Evolutionary conservation across 2,113 vertebrate species (phyloP).

Genomic region (Phylloscopus trochiloides): DNA sequence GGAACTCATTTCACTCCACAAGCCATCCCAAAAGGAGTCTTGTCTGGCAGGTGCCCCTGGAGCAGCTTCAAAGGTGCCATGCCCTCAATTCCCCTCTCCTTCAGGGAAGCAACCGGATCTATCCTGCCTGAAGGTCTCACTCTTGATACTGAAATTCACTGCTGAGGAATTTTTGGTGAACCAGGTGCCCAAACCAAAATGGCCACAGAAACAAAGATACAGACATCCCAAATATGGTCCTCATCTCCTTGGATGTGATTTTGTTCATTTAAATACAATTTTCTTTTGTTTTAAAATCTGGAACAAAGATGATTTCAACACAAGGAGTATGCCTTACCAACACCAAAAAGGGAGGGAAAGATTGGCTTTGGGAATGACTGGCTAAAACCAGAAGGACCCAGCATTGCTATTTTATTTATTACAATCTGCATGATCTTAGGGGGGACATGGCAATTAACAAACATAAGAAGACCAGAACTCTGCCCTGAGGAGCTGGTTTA

Average conservation of each 20-base stretch:
- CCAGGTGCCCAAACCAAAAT: neutral
- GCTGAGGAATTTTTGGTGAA: neutral
- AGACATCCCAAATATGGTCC: neutral
- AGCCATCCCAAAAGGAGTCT: neutral
- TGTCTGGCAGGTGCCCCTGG: neutral
- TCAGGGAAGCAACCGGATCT: neutral
- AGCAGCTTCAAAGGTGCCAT: neutral
- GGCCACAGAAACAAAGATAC: neutral
- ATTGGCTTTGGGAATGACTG: neutral
- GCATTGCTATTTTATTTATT: neutral
- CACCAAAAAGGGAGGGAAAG: neutral
- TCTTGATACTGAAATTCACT: neutral
- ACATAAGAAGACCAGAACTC: conserved; percentile 1
- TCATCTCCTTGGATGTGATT: neutral
- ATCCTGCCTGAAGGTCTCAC: neutral
- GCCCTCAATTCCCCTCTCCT: neutral
- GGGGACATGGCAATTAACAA: neutral
- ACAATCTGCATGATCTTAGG: neutral
- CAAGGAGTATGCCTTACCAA: neutral
- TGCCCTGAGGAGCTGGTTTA: conserved; percentile 31
- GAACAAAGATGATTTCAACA: neutral
- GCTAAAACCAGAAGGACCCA: neutral
- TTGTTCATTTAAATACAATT: neutral
- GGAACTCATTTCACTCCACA: neutral
- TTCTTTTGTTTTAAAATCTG: neutral